A percentile compares a stretch with the other conserved stretches of the same genome.
phyloP scores from a whole-genome alignment of 2,888 invertebrate species.

The Anoplius nigerrimus region DNA sequence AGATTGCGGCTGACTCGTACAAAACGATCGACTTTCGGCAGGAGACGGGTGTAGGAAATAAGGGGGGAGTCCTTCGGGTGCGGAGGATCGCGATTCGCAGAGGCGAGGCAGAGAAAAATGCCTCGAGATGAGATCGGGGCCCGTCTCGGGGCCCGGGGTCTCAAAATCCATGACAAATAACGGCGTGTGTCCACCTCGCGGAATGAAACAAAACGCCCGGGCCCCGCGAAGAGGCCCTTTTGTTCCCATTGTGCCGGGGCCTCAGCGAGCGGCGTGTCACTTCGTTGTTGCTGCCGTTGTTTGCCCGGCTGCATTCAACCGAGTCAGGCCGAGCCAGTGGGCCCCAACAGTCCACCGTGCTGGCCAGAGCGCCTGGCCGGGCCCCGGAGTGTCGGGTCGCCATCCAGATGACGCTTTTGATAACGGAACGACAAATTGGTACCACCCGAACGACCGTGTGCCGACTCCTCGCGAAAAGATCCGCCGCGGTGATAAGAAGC shows the following conservation, averaged over 20 bases:
- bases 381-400: slow-evolving; percentile 70
- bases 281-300: slow-evolving; percentile 58
- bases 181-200: slow-evolving; percentile 64
- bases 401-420: slow-evolving; percentile 72
- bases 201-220: slow-evolving; percentile 73
- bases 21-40: no score
- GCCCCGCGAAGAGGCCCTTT: slow-evolving; percentile 65
- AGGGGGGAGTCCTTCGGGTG: no score
- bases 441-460: slow-evolving; percentile 71
- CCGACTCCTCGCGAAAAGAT: slow-evolving; percentile 67
- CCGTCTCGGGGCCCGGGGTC: slow-evolving; percentile 47
- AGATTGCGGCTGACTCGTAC: no score
- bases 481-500: slow-evolving; percentile 62
- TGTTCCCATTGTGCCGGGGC: slow-evolving; percentile 71
- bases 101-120: slow-evolving; percentile 67
- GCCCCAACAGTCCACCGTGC: no score
- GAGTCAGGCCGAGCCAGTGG: slow-evolving; percentile 24
- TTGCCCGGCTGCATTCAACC: slow-evolving; percentile 60
- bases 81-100: slow-evolving; percentile 26
- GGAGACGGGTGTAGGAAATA: no score
- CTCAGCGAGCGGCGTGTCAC: slow-evolving; percentile 64
- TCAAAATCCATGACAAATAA: slow-evolving; percentile 73
- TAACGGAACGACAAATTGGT: slow-evolving; percentile 74
- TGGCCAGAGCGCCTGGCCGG: slow-evolving; percentile 29
- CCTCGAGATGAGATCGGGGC: slow-evolving; percentile 71